Evolutionary conservation across 2,113 vertebrate species (phyloP).

Genomic region (Pangasianodon hypophthalmus): DNA sequence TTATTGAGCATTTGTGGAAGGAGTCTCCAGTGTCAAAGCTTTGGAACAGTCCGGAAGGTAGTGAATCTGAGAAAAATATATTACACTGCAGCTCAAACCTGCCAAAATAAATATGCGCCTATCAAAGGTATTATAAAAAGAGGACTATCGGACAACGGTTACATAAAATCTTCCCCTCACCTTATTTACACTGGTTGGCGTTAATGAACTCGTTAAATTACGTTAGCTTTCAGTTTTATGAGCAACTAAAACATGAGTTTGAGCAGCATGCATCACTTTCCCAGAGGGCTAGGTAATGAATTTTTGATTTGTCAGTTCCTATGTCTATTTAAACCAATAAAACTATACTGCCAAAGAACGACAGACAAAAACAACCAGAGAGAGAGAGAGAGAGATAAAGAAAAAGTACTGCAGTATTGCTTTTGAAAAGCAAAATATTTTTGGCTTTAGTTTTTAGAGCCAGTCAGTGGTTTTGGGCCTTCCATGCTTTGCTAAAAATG

Average conservation of each 20-base stretch:
- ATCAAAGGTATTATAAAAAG: neutral
- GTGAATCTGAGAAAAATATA: neutral
- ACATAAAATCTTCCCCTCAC: neutral
- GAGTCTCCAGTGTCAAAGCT: neutral
- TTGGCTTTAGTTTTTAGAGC: neutral
- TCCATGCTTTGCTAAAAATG: conserved; percentile 2
- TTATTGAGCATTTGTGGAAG: neutral
- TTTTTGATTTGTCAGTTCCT: neutral
- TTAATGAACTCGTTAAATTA: neutral
- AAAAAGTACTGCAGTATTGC: neutral
- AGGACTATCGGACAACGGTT: neutral
- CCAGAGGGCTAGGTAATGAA: neutral
- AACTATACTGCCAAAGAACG: neutral
- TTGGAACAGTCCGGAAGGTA: neutral
- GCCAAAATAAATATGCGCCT: neutral
- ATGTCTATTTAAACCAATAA: neutral
- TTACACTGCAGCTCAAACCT: neutral
- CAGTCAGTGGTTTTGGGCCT: neutral
- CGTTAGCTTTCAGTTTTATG: neutral
- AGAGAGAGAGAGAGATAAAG: neutral
- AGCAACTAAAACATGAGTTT: neutral
- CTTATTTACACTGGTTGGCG: neutral
- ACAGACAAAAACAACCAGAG: neutral
- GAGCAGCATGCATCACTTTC: neutral
- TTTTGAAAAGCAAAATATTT: neutral